Percentiles rank a stretch among this genome's conserved stretches.
These are phyloP conservation scores for Sphyrna mokarran DNA, from an alignment of 2,113 vertebrate species.

Conservation along the genomic window DNA sequence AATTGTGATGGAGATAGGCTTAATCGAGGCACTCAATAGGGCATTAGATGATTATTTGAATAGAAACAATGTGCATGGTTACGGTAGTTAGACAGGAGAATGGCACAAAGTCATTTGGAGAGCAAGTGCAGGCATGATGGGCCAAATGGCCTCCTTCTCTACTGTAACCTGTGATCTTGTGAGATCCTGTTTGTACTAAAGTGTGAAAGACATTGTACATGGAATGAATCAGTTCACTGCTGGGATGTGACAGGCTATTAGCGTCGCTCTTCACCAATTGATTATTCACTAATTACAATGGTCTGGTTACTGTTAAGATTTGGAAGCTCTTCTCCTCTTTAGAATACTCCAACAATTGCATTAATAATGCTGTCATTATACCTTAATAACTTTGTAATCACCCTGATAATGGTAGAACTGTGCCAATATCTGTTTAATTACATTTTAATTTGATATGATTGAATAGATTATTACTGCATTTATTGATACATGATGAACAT, in stretches of 20 bases:
- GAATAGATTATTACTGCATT: not conserved
- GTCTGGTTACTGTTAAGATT: not conserved
- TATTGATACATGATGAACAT: not conserved
- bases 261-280: not conserved
- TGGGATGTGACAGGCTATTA: not conserved
- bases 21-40: too few relatives aligned
- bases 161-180: not conserved
- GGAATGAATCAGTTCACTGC: not conserved
- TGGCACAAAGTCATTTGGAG: too few relatives aligned
- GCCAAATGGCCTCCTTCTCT: too few relatives aligned
- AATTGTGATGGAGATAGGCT: too few relatives aligned
- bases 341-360: not conserved
- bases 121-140: too few relatives aligned
- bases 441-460: not conserved
- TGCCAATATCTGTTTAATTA: not conserved
- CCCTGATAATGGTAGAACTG: not conserved
- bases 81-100: too few relatives aligned
- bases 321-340: not conserved
- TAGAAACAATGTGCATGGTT: too few relatives aligned
- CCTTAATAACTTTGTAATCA: not conserved
- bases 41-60: too few relatives aligned
- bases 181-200: not conserved
- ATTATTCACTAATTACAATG: not conserved
- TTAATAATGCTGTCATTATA: slow-evolving; percentile 5
- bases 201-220: not conserved